Conservation (phyloP, 2,113 vertebrate genomes). For the Romanogobio albipinnatus region DNA sequence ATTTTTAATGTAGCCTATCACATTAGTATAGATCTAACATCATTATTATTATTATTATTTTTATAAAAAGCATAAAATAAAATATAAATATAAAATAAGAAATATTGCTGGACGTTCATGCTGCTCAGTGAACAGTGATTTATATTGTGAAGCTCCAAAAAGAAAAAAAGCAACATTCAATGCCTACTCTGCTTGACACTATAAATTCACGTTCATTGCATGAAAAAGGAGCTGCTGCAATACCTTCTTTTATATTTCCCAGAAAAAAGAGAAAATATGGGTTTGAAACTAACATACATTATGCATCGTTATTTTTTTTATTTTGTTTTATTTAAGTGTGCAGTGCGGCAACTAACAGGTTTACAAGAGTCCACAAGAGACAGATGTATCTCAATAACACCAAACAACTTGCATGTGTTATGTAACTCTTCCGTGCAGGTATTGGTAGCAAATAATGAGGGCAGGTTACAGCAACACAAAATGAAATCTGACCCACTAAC, state of each 20-base stretch:
- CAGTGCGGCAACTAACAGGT: neutral
- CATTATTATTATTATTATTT: too few relatives aligned
- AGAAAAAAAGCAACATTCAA: too few relatives aligned
- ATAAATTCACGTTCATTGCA: neutral
- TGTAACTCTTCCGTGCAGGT: slow-evolving; percentile 30
- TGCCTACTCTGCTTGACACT: too few relatives aligned
- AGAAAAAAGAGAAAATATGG: neutral
- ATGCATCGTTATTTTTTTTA: too few relatives aligned
- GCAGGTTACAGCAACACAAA: slow-evolving; percentile 9
- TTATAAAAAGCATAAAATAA: too few relatives aligned
- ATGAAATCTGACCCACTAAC: slow-evolving; percentile 41
- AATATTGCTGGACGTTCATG: neutral
- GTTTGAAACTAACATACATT: neutral
- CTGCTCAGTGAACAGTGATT: neutral
- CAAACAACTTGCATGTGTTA: neutral
- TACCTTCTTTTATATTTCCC: neutral
- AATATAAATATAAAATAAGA: too few relatives aligned
- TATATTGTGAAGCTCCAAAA: neutral
- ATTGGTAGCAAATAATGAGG: slow-evolving; percentile 18
- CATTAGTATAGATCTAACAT: too few relatives aligned
- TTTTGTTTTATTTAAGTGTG: too few relatives aligned
- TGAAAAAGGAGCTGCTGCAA: neutral
- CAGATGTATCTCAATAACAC: neutral
- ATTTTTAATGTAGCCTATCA: neutral
- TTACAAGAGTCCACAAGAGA: slow-evolving; percentile 5